Percentiles rank a stretch among this genome's conserved stretches.
Conservation (phyloP, 1,140 invertebrate genomes). For the Ridgeia piscesae region DNA sequence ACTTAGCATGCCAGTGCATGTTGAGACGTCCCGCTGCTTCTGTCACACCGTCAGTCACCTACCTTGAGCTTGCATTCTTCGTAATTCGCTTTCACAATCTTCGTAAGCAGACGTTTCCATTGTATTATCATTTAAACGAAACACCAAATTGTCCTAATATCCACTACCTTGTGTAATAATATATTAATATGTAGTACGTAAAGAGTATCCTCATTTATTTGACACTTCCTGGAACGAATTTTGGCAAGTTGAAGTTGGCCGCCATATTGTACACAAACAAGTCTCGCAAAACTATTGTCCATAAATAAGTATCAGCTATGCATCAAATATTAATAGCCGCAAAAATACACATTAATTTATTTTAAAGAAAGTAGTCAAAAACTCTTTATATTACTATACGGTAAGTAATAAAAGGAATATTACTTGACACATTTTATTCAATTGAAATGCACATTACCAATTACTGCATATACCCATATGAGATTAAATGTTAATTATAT, state of each 20-base stretch:
- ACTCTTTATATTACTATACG: not conserved
- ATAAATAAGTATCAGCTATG: not conserved
- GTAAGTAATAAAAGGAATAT: not conserved
- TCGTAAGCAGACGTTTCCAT: not conserved
- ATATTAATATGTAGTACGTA: not conserved
- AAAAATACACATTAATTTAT: not conserved
- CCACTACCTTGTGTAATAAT: not conserved
- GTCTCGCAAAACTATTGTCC: not conserved
- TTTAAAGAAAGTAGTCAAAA: not conserved
- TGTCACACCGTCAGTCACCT: not conserved
- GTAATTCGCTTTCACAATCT: not conserved
- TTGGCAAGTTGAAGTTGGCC: not conserved
- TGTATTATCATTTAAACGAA: not conserved
- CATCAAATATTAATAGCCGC: too few relatives aligned
- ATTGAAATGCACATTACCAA: not conserved
- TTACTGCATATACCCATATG: not conserved
- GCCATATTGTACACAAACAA: constrained; percentile 5
- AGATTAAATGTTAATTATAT: not conserved
- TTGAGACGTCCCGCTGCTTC: not conserved
- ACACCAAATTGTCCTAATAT: not conserved
- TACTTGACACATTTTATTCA: not conserved
- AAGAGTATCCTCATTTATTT: not conserved
- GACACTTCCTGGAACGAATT: not conserved
- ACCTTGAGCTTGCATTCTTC: not conserved
- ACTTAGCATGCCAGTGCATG: not conserved